Evolutionary conservation across 92 coral and sea anemone genomes (phyloP), one percentile per base, ranked within the genome.

Genomic region (Palythoa grandiflora): DNA sequence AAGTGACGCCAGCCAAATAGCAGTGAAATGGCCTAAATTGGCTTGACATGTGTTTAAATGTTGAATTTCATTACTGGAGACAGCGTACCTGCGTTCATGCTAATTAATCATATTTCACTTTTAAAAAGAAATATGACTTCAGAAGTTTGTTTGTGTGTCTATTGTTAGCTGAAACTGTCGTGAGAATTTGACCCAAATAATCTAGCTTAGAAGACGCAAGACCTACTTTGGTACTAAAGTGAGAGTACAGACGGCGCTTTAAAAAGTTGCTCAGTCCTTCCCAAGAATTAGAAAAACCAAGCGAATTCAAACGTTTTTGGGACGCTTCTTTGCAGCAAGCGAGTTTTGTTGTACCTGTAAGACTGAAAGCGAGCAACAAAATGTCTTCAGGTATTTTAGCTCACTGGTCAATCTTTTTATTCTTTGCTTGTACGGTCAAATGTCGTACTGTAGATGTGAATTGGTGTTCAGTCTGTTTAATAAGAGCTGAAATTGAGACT

Each of bases 61-160:
- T 9, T 73, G 84, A 79, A 79, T 79, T 39, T 38, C 59, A 61
- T 28, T 39, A 68, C 71, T 15, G 36, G 13, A 78, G 86, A 81
- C 19, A 81, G 76, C 28, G 60, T 68, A 81, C 47, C 86, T 66
- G 57, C 75, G 20, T 80, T 81, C 39, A 66, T 3, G 47, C 76
- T 81, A 81, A 81, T 81, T 81, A 66, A 81, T 68, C 75, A 81
- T 81, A 53, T 66, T 63, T 53, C 86, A 81, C 86, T 81, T 44
- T 44, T 44, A 15, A 65, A 40, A 81, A 81, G 74, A 51, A 81
- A 71, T 71, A 39, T 81, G 86, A 66, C 75, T 81, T 81, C 14
- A 10, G 61, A 60, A 81, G 47, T 81, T 79, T 81, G 86, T 81
- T 79, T 79, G 47, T 81, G 71, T 6, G 37, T 9, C 86, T 21